A percentile compares a stretch with the other conserved stretches of the same genome.
phyloP scores from a whole-genome alignment of 2,888 invertebrate species.

The Cataglyphis livida region DNA sequence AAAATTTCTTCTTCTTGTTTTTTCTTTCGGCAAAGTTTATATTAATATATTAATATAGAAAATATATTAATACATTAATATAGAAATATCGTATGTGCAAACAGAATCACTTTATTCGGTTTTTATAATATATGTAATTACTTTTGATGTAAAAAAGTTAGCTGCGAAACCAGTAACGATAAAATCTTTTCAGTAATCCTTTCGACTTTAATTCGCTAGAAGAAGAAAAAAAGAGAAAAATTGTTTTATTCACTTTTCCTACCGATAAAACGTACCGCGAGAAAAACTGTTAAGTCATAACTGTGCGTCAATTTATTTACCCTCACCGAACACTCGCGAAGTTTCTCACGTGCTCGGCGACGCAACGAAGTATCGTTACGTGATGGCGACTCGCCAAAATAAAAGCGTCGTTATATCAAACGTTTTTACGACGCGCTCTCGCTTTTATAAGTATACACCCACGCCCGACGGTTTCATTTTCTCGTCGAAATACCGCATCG shows the following conservation, averaged over 20 bases:
- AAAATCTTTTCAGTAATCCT: conserved; percentile 19
- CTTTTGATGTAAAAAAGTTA: not conserved
- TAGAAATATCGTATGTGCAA: not conserved
- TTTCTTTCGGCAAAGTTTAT: not conserved
- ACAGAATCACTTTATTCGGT: not conserved
- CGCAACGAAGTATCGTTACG: conserved; percentile 28
- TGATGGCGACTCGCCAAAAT: conserved; percentile 46
- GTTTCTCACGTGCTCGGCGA: conserved; percentile 30
- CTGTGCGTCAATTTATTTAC: conserved; percentile 41
- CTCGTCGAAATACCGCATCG: conserved; percentile 11
- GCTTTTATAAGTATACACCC: conserved; percentile 17
- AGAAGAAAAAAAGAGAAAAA: conserved; percentile 4
- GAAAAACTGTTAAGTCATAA: conserved; percentile 49
- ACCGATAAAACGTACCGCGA: conserved; percentile 7
- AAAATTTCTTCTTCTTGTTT: not conserved
- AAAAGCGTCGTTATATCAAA: conserved; percentile 32
- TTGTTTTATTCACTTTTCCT: conserved; percentile 8
- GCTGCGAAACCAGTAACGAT: conserved; percentile 3
- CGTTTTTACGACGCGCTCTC: conserved; percentile 22
- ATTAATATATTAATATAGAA: not conserved
- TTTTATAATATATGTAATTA: conserved; percentile 20
- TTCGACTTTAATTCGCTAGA: conserved; percentile 25
- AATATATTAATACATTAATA: too few species aligned
- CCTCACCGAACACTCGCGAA: conserved; percentile 29
- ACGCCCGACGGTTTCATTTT: not conserved